Evolutionary conservation across 2,797 vertebrate genomes (phyloP), one percentile per base, ranked within the genome.

Genomic region (Scyliorhinus canicula): DNA sequence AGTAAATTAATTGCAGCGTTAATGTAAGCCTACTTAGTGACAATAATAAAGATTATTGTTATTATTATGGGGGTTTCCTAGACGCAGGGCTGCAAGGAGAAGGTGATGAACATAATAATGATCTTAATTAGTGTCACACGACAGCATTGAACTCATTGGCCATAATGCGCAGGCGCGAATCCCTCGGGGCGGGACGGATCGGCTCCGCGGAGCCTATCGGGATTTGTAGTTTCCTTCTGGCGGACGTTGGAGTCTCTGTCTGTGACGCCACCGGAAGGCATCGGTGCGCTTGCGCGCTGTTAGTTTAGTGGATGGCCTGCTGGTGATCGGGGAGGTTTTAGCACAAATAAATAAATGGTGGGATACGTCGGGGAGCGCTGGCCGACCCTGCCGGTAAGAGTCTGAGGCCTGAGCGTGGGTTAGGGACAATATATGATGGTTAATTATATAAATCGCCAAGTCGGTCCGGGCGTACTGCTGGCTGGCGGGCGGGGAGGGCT

Each of bases 271-370:
- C 57, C 57, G 88, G 88, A 91, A 91, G 57, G 8, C 9, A 57
- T 91, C 21, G 16, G 2, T 24, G 57, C 88, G 57, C 44, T 21
- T 65, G 88, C 88, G 88, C n/a, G n/a, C 21, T 65, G 57, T 12
- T 35, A 63, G 88, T 40, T 91, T 91, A 63, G 88, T 91, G 88
- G 57, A 91, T 60, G 88, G 88, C 88, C 88, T 91, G 88, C n/a
- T 65, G 88, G 60, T 65, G 57, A 60, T 91, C 88, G 88, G 57
- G n/a, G 35, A 65, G 57, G 57, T 65, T 91, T 26, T 26, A 65
- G 35, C 35, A n/a, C 19, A 63, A n/a, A 44, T 91, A 63, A 91
- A 91, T 91, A 91, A 60, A 91, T 91, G 57, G 88, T 91, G 88
- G 88, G 88, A 91, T 8, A n/a, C 44, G 57, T n/a, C 8, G 57